These are phyloP conservation scores for Hydrophis major DNA, from an alignment of 2,797 vertebrate genomes.

Conservation along the genomic window DNA sequence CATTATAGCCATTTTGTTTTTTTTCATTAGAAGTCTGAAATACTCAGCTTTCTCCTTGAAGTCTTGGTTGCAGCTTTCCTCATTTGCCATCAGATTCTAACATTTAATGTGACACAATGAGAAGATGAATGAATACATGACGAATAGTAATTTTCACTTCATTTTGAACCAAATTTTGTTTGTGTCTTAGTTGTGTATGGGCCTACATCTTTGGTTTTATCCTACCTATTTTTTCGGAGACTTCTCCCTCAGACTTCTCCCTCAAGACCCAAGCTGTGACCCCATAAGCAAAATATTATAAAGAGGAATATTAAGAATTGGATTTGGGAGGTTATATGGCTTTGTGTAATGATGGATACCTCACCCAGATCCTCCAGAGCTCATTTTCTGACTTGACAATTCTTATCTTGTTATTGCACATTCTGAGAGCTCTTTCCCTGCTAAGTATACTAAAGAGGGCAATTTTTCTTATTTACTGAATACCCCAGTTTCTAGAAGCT, in stretches of 20 bases:
- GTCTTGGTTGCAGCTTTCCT: neutral
- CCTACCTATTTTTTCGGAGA: neutral
- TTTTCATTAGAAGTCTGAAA: neutral
- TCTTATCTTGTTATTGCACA: neutral
- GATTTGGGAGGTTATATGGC: neutral
- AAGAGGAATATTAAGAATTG: neutral
- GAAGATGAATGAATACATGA: neutral
- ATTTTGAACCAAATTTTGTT: neutral
- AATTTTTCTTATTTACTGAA: slow-evolving; percentile 33
- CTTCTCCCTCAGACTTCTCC: neutral
- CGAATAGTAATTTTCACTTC: neutral
- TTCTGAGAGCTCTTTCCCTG: neutral
- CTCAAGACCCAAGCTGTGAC: neutral
- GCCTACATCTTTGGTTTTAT: neutral
- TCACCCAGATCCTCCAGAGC: neutral
- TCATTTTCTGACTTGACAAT: neutral
- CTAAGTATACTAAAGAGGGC: neutral
- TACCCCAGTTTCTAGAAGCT: slow-evolving; percentile 28
- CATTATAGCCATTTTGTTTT: neutral
- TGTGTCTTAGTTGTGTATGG: neutral
- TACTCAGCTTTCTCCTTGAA: neutral
- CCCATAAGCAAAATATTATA: neutral
- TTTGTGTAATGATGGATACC: neutral
- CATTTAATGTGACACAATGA: neutral
- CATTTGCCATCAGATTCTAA: neutral